These are phyloP conservation scores for Eilema sororculum DNA, from an alignment of 2,888 invertebrate species.

Conservation along the genomic window DNA sequence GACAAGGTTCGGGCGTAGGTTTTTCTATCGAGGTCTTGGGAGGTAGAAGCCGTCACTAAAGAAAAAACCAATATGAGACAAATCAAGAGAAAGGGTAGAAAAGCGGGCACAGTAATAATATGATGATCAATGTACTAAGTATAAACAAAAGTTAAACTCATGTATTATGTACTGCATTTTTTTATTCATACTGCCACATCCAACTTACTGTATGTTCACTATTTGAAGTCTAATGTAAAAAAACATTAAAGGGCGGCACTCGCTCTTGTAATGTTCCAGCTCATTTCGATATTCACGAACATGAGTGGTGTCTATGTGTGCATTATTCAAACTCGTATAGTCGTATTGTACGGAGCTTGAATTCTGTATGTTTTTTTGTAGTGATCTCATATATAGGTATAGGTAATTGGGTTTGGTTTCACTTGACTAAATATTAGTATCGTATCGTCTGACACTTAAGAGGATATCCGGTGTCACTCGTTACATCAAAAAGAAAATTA, in stretches of 20 bases:
- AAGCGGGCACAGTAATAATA: no score
- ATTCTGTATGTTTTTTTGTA: background rate
- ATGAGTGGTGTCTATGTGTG: background rate
- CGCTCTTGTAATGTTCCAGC: background rate
- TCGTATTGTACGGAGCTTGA: background rate
- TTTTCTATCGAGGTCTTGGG: no score
- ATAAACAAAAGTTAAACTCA: no score
- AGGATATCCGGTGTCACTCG: constrained; percentile 15
- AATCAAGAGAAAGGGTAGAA: no score
- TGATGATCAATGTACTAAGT: no score
- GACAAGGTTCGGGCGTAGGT: no score
- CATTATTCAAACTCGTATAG: background rate
- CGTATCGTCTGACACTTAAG: background rate
- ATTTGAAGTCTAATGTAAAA: no score
- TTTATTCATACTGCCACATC: no score
- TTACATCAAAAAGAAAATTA: background rate
- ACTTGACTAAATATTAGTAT: constrained; percentile 4
- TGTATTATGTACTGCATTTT: no score
- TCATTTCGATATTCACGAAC: background rate
- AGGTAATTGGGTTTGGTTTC: constrained; percentile 21
- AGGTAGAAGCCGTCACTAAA: no score
- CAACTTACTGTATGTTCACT: no score
- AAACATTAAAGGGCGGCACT: background rate
- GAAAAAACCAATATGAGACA: no score
- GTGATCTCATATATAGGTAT: constrained; percentile 15